Conservation (phyloP, 1,140 invertebrate genomes). For the Macrosteles quadrilineatus region DNA sequence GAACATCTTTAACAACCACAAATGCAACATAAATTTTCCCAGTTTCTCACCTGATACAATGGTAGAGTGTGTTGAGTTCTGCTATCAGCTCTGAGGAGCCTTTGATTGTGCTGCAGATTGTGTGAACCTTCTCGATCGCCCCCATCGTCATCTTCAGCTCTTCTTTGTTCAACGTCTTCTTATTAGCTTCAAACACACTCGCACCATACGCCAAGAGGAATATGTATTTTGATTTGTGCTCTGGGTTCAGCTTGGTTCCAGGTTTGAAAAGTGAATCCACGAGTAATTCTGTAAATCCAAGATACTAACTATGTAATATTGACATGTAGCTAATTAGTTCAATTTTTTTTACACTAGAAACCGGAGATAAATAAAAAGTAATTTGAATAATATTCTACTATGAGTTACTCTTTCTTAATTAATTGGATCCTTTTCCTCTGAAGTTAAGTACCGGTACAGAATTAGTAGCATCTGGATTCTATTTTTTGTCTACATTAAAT, state of each 20-base stretch:
- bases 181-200: conserved; percentile 83
- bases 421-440: no score
- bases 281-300: conserved; percentile 84
- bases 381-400: no score
- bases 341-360: no score
- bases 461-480: no score
- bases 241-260: conserved; percentile 90
- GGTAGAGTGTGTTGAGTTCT: conserved; percentile 86
- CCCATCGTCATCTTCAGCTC: conserved; percentile 89
- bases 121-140: conserved; percentile 93
- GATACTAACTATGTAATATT: no score
- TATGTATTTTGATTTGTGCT: conserved; percentile 97
- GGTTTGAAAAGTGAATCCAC: conserved; percentile 93
- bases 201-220: conserved; percentile 93
- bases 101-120: conserved; percentile 86
- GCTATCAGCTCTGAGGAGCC: conserved; percentile 91
- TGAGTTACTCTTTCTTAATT: no score
- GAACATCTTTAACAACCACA: no score
- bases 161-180: conserved; percentile 71
- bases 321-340: no score
- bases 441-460: no score
- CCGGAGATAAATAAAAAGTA: no score
- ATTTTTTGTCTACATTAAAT: no score
- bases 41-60: conserved; percentile 78
- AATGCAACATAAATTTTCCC: no score